phyloP scores from a whole-genome alignment of 2,797 vertebrate species.

The Meda fulgida region DNA sequence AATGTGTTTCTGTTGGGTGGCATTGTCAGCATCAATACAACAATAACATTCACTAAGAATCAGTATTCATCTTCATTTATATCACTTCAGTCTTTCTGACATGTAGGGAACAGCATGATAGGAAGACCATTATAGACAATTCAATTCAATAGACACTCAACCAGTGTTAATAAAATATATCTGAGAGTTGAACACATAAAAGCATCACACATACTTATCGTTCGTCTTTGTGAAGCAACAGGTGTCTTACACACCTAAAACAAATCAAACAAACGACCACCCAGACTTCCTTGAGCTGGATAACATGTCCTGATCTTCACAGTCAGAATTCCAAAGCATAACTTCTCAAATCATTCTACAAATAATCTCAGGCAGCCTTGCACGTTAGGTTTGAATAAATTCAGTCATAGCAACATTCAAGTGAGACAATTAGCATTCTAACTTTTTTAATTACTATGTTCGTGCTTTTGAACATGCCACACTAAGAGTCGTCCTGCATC shows the following conservation, averaged over 20 bases:
- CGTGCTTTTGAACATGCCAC: conserved; percentile 13
- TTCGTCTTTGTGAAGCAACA: neutral
- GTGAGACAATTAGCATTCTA: neutral
- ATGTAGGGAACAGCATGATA: neutral
- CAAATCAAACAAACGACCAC: neutral
- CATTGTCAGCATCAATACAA: neutral
- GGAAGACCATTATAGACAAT: neutral
- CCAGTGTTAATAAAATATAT: neutral
- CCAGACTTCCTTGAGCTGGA: neutral
- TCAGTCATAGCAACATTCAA: conserved; percentile 11
- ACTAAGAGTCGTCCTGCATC: neutral
- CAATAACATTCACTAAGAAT: neutral
- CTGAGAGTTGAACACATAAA: neutral
- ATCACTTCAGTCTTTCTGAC: neutral
- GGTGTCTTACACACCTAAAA: neutral
- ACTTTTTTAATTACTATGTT: conserved; percentile 7
- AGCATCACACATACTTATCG: neutral
- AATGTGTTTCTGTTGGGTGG: neutral
- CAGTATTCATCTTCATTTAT: neutral
- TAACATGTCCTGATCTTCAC: neutral
- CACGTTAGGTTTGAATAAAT: neutral
- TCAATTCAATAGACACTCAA: too few relatives aligned
- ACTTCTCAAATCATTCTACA: neutral
- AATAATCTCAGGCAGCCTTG: neutral
- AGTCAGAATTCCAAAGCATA: neutral